Conservation (phyloP, 2,888 invertebrate species). For the Sipunculus nudus region DNA sequence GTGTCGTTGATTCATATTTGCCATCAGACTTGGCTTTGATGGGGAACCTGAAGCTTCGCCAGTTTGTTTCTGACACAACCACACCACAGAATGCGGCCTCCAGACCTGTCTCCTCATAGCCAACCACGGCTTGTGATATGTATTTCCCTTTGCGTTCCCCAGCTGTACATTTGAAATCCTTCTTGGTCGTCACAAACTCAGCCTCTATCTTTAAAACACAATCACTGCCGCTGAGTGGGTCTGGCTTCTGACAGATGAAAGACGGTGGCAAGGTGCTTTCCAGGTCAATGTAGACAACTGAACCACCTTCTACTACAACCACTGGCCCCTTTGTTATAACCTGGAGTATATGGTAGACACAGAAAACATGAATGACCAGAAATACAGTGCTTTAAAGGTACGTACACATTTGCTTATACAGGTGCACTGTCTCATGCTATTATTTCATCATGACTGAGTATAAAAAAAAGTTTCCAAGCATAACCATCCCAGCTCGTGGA, state of each 20-base stretch:
- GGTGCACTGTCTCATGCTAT: too few species aligned
- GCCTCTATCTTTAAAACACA: slow-evolving; percentile 4
- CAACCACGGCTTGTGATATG: slow-evolving; percentile 13
- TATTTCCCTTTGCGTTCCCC: background rate
- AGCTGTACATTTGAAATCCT: background rate
- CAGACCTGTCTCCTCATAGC: background rate
- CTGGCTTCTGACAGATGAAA: background rate
- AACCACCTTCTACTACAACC: background rate
- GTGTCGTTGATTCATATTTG: background rate
- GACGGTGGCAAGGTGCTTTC: slow-evolving; percentile 1
- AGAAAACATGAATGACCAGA: too few species aligned
- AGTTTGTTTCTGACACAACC: slow-evolving; percentile 1
- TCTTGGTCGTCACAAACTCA: background rate
- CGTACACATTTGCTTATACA: too few species aligned
- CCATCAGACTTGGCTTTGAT: slow-evolving; percentile 3
- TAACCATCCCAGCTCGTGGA: too few species aligned
- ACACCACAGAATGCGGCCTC: slow-evolving; percentile 12
- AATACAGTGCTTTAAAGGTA: too few species aligned
- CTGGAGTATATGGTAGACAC: too few species aligned
- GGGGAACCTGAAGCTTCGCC: background rate
- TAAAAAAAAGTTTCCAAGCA: too few species aligned
- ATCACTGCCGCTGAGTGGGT: background rate
- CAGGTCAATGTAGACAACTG: background rate
- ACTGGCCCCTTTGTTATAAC: background rate
- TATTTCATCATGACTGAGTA: too few species aligned